Conservation (phyloP, 2,888 invertebrate genomes). For the Eubasilissa splendida region DNA sequence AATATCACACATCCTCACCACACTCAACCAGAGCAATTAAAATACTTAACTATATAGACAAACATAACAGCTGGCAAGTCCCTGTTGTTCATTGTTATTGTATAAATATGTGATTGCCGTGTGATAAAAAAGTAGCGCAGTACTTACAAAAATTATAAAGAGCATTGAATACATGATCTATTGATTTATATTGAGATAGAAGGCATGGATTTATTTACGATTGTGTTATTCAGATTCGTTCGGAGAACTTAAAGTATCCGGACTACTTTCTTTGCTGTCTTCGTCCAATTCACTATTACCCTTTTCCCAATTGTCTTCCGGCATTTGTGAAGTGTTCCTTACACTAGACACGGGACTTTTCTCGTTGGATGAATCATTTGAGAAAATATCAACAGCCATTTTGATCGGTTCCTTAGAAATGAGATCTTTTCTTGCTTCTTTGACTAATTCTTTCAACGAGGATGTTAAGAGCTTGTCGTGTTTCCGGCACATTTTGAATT, state of each 20-base stretch:
- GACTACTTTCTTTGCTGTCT: constrained; percentile 34
- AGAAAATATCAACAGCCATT: constrained; percentile 57
- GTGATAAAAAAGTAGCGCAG: too few species aligned
- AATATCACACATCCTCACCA: too few species aligned
- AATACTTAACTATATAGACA: too few species aligned
- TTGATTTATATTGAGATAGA: too few species aligned
- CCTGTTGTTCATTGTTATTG: too few species aligned
- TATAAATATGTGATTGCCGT: too few species aligned
- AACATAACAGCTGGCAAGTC: too few species aligned
- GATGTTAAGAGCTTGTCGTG: constrained; percentile 52
- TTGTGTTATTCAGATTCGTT: constrained; percentile 22
- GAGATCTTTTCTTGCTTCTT: constrained; percentile 56
- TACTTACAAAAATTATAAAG: too few species aligned
- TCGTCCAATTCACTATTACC: constrained; percentile 9
- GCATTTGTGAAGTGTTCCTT: background rate
- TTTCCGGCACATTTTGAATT: constrained; percentile 46
- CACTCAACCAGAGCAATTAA: too few species aligned
- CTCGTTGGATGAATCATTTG: constrained; percentile 49
- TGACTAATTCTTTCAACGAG: constrained; percentile 56
- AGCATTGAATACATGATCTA: too few species aligned
- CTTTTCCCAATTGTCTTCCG: constrained; percentile 38
- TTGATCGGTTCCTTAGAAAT: constrained; percentile 52
- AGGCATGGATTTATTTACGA: background rate
- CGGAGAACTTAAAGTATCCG: background rate
- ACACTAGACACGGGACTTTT: constrained; percentile 13